Evolutionary conservation across 2,888 invertebrate species (phyloP).

Genomic region (Orthosia gothica): DNA sequence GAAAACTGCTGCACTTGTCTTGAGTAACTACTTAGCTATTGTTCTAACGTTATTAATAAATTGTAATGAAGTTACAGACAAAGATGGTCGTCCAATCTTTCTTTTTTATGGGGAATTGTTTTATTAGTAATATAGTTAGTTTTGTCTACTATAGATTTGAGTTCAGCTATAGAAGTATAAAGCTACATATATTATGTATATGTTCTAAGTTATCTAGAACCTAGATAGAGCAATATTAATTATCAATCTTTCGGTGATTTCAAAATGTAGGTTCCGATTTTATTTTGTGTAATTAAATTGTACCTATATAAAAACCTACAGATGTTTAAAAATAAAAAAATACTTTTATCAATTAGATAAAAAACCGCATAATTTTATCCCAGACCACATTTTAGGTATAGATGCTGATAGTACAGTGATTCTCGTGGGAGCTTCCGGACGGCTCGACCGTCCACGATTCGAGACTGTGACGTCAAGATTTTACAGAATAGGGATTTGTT

Average conservation of each 20-base stretch:
- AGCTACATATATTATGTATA: background rate
- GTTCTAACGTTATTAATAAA: constrained; percentile 15
- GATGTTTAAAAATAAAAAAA: constrained; percentile 7
- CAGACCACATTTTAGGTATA: constrained; percentile 66
- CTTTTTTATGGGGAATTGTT: constrained; percentile 1
- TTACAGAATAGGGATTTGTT: constrained; percentile 1
- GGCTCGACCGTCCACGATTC: constrained; percentile 5
- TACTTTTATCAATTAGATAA: constrained; percentile 47
- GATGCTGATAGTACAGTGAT: constrained; percentile 53
- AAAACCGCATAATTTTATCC: constrained; percentile 61
- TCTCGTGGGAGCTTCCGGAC: constrained; percentile 69
- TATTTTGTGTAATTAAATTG: background rate
- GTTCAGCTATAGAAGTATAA: background rate
- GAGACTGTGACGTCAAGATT: background rate
- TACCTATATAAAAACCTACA: background rate
- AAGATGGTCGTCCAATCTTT: constrained; percentile 7
- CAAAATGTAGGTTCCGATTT: background rate
- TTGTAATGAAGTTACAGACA: constrained; percentile 2
- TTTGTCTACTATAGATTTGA: background rate
- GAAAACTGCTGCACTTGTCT: constrained; percentile 39
- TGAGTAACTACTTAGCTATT: constrained; percentile 11
- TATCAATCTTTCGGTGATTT: background rate
- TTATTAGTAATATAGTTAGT: background rate
- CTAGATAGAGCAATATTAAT: background rate
- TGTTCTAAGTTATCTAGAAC: background rate